A percentile compares a stretch with the other conserved stretches of the same genome.
phyloP scores from a whole-genome alignment of 37 sponge, comb jelly and placozoan species.

The Bolinopsis microptera region DNA sequence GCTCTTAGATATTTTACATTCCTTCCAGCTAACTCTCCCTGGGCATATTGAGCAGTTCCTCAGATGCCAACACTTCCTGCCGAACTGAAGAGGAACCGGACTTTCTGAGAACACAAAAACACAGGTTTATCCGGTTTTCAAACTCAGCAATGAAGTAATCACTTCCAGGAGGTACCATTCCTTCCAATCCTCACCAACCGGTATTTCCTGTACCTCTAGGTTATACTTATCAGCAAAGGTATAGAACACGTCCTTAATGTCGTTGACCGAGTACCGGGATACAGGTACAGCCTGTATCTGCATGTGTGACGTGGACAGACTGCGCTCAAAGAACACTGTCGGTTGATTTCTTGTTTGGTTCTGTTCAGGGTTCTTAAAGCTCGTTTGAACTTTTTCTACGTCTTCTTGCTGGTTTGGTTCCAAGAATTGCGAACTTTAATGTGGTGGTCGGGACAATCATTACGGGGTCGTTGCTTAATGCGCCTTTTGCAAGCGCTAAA shows the following conservation, averaged over 20 bases:
- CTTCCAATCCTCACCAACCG: conserved; percentile 25
- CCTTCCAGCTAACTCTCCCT: conserved; percentile 87
- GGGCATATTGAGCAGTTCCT: conserved; percentile 77
- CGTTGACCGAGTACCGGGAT: conserved; percentile 14
- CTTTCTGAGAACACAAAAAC: conserved; percentile 70
- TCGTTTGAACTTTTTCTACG: background rate
- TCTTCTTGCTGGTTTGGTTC: background rate
- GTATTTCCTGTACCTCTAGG: conserved; percentile 48
- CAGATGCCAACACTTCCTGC: conserved; percentile 83
- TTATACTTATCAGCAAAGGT: background rate
- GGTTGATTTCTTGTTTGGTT: too few species aligned
- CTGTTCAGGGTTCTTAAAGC: background rate
- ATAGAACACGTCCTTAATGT: conserved; percentile 61
- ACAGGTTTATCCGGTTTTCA: conserved; percentile 71
- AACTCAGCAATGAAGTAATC: conserved; percentile 84
- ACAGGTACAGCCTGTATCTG: conserved; percentile 79
- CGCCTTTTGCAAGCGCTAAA: conserved; percentile 90
- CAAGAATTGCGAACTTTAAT: conserved; percentile 19
- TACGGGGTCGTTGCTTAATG: conserved; percentile 82
- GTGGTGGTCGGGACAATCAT: conserved; percentile 89
- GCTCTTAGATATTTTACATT: conserved; percentile 75
- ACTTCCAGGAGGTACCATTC: conserved; percentile 67
- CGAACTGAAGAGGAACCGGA: conserved; percentile 85
- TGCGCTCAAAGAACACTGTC: conserved; percentile 83
- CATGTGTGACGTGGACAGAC: conserved; percentile 83